Conservation (phyloP, 2,113 vertebrate genomes). For the Symphodus melops region DNA sequence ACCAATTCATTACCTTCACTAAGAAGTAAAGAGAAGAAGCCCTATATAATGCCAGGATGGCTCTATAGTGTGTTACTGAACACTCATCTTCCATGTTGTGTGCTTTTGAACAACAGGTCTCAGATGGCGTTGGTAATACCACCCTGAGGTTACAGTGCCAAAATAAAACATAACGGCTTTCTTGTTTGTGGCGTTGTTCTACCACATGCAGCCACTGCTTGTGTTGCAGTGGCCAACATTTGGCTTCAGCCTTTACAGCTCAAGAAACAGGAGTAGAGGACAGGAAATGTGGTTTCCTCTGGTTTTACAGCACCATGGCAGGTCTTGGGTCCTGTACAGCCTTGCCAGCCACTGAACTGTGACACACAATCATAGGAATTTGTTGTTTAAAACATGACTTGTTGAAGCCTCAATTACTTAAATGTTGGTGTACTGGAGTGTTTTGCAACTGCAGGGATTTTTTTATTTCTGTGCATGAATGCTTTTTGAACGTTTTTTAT, state of each 20-base stretch:
- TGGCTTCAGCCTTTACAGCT: constrained; percentile 38
- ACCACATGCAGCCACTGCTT: constrained; percentile 45
- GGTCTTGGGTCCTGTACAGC: constrained; percentile 33
- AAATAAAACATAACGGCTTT: constrained; percentile 36
- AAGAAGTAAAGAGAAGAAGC: constrained; percentile 48
- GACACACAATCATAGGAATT: constrained; percentile 52
- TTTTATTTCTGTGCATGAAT: not conserved
- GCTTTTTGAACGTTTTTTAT: not conserved
- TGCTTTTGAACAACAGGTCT: constrained; percentile 29
- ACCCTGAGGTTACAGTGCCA: constrained; percentile 43
- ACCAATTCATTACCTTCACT: constrained; percentile 36
- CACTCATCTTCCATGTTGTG: constrained; percentile 22
- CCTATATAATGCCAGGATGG: constrained; percentile 28
- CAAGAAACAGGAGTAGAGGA: constrained; percentile 49
- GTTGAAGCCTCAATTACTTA: constrained; percentile 16
- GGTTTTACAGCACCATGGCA: constrained; percentile 55
- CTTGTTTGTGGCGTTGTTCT: constrained; percentile 40
- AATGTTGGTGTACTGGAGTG: constrained; percentile 16
- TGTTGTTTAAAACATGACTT: constrained; percentile 55
- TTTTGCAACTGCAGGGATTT: constrained; percentile 36
- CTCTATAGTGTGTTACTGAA: constrained; percentile 29
- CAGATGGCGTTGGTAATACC: constrained; percentile 10
- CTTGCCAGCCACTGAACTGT: constrained; percentile 39
- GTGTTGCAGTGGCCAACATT: constrained; percentile 27
- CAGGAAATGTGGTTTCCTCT: constrained; percentile 72